Conservation (phyloP, 1,140 invertebrate genomes). For the Heliconius himera region DNA sequence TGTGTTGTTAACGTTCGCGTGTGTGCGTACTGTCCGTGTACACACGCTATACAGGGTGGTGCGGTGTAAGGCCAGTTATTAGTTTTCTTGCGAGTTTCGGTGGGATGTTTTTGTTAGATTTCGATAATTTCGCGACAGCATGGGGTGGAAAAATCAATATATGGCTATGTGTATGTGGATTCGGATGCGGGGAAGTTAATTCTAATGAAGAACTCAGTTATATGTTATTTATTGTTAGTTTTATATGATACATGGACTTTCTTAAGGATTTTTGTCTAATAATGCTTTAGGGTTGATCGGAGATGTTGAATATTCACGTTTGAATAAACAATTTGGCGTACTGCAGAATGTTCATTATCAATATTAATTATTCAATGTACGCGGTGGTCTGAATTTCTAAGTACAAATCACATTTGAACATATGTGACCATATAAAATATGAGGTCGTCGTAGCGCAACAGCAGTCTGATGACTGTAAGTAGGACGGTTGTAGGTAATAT, state of each 20-base stretch:
- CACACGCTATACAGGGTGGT: conserved; percentile 47
- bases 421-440: too few species aligned
- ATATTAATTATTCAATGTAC: too few species aligned
- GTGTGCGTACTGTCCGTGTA: conserved; percentile 52
- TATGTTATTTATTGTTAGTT: conserved; percentile 30
- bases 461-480: too few species aligned
- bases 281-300: background rate
- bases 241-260: background rate
- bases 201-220: conserved; percentile 36
- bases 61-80: conserved; percentile 72
- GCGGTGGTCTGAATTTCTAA: too few species aligned
- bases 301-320: background rate
- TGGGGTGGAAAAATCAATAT: conserved; percentile 70
- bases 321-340: background rate
- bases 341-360: too few species aligned
- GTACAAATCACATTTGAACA: too few species aligned
- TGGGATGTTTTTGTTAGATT: conserved; percentile 79
- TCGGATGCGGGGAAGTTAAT: conserved; percentile 36
- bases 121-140: conserved; percentile 78
- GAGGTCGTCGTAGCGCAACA: too few species aligned
- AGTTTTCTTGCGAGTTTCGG: conserved; percentile 78
- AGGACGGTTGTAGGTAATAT: too few species aligned
- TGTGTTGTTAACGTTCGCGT: conserved; percentile 23
- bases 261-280: background rate
- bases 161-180: conserved; percentile 28